Base-by-base conservation (phyloP, 2,888 invertebrate species). In the Oscheius sp. region DNA sequence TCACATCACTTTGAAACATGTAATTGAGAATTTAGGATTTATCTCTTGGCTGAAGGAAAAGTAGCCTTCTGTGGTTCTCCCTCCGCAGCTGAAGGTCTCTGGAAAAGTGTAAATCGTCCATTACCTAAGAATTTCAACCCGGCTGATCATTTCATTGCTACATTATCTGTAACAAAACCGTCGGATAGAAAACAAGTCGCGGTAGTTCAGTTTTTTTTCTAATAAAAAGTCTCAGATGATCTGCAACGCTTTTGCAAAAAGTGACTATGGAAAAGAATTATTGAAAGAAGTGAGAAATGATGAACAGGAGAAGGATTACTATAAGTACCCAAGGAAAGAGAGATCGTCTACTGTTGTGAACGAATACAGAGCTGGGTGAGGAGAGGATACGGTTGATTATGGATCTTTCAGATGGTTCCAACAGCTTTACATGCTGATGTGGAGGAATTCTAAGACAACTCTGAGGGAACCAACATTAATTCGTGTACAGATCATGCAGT, bases 401-500 rank as follows among this genome's bases (percentile, higher is more conserved):
- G n/a, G n/a, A n/a, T n/a, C n/a, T n/a, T 49, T 93, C 4, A 91
- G 91, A 0, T 95, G 94, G 93, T 91, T 90, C 68, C 91, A 91
- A 67, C 96, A 97, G 89, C 93, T 95, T 87, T 87, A 91, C 0
- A 94, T 93, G 0, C 92, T 97, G 0, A 88, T 95, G 4, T 94
- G 94, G 94, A 89, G 96, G 56, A 93, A 94, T n/a, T 93, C 93
- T 92, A 89, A 94, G 36, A 92, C 92, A 33, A 91, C 93, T 47
- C 90, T 93, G 62, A 92, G 95, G 85, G 95, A 96, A 84, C 95
- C 95, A 0, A 90, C 94, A 86, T 89, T 96, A 32, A 91, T 95
- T 73, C 92, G 92, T 91, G 93, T 95, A 74, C 90, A 94, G 78
- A 88, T 95, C 72, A 87, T 93, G 33, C 95, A 96, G 88, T 93